Conservation (phyloP, 2,797 vertebrate species). For the Amphiprion clarkii region DNA sequence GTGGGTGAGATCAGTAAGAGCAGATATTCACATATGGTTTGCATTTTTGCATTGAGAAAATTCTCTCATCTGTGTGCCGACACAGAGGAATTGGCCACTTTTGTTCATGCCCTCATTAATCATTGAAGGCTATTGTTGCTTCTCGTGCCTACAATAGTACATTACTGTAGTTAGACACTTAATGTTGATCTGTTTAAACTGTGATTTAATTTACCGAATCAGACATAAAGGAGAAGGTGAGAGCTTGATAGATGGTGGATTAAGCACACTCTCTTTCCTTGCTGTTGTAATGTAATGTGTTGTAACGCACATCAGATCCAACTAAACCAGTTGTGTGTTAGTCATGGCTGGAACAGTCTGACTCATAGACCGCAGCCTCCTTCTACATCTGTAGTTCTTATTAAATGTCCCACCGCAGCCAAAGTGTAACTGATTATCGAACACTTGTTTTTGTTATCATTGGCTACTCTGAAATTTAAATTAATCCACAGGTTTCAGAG, state of each 20-base stretch:
- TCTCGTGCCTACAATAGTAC: constrained; percentile 4
- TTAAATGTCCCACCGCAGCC: constrained; percentile 21
- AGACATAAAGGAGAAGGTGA: constrained; percentile 6
- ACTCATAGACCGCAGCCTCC: constrained; percentile 15
- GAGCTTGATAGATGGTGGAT: constrained; percentile 18
- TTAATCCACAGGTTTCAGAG: background rate
- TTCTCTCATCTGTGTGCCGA: background rate
- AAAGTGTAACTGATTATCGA: background rate
- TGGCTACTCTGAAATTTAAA: background rate
- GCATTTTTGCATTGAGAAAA: constrained; percentile 8
- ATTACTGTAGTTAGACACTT: constrained; percentile 19
- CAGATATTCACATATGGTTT: constrained; percentile 28
- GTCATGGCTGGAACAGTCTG: constrained; percentile 13
- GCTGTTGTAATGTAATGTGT: constrained; percentile 2
- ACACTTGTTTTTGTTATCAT: background rate
- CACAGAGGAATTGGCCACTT: constrained; percentile 7
- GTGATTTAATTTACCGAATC: constrained; percentile 27
- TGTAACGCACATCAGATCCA: constrained; percentile 19
- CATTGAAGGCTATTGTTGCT: constrained; percentile 6
- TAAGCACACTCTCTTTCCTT: constrained; percentile 12
- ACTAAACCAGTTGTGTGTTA: constrained; percentile 22
- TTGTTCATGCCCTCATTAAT: constrained; percentile 4
- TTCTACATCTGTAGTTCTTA: constrained; percentile 13
- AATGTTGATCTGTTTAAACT: constrained; percentile 25
- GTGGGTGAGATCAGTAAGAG: constrained; percentile 19